Evolutionary conservation across 2,113 vertebrate species (phyloP).

Genomic region (Orthonyx spaldingii): DNA sequence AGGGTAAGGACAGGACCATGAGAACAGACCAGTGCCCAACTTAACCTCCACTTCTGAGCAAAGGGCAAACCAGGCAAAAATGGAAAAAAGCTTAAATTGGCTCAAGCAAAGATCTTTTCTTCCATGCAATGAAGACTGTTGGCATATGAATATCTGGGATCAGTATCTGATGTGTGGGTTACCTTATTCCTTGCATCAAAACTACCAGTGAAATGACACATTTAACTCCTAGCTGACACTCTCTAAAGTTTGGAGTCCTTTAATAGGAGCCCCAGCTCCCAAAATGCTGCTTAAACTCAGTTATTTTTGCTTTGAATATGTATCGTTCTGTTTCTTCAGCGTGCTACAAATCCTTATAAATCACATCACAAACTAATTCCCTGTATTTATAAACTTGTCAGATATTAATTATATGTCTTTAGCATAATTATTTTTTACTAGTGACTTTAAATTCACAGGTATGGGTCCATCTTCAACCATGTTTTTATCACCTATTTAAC

Average conservation of each 20-base stretch:
- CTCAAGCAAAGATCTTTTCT: neutral
- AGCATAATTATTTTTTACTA: constrained; percentile 11
- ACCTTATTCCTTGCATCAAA: neutral
- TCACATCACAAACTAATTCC: neutral
- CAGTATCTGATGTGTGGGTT: neutral
- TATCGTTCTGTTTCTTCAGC: neutral
- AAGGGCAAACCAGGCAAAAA: neutral
- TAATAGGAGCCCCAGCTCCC: neutral
- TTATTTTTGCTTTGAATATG: neutral
- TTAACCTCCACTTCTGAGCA: neutral
- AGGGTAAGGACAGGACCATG: neutral
- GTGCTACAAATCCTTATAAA: neutral
- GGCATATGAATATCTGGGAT: neutral
- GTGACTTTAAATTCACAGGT: neutral
- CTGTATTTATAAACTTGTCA: neutral
- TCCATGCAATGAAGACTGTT: neutral
- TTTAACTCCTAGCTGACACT: neutral
- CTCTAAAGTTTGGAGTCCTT: neutral
- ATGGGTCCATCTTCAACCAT: neutral
- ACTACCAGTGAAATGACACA: neutral
- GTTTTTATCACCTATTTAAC: neutral
- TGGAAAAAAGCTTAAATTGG: neutral
- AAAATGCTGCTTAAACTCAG: neutral
- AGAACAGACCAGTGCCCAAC: neutral
- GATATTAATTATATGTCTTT: neutral